Evolutionary conservation across 2,888 invertebrate species (phyloP), one percentile per base, ranked within the genome.

Genomic region (Stramonita haemastoma): DNA sequence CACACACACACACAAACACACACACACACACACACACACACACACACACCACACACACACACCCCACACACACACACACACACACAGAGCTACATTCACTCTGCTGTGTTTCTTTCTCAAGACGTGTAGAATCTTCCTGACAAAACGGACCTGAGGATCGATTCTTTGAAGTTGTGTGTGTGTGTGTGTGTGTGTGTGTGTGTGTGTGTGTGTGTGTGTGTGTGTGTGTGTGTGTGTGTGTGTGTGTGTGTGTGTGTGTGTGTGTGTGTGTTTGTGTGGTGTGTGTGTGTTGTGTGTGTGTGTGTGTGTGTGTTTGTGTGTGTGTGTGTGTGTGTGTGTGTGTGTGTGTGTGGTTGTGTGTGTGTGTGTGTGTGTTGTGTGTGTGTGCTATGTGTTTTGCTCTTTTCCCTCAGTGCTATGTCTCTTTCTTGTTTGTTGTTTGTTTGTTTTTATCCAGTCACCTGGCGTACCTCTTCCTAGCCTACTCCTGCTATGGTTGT

Each of bases 281-380:
- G 17, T 17, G 17, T 17, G 19, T 19, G 8, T 8, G 19, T 13
- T 73, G 73, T 73, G n/a, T 73, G 73, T 73, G 26, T 73, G 73
- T n/a, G 73, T 73, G 73, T 73, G 73, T 73, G 73, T 73, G 73
- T n/a, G 73, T 73, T 13, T 26, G 73, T n/a, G 73, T n/a, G 73
- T 73, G 73, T 73, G 73, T 73, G 73, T 73, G n/a, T 73, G 73
- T 4, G 73, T n/a, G 73, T 4, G 73, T n/a, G 73, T 73, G 73
- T n/a, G 73, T 73, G 73, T n/a, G 11, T 73, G 73, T n/a, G 73
- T 73, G n/a, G 1, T 13, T 73, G n/a, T n/a, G n/a, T 73, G n/a
- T 73, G n/a, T n/a, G 73, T n/a, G n/a, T n/a, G 73, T 73, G 73
- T n/a, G 73, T n/a, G 26, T n/a, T 22, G 5, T 5, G 70, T 70